Base-by-base conservation (phyloP, 1,140 invertebrate species). In the Drosophila sp. region DNA sequence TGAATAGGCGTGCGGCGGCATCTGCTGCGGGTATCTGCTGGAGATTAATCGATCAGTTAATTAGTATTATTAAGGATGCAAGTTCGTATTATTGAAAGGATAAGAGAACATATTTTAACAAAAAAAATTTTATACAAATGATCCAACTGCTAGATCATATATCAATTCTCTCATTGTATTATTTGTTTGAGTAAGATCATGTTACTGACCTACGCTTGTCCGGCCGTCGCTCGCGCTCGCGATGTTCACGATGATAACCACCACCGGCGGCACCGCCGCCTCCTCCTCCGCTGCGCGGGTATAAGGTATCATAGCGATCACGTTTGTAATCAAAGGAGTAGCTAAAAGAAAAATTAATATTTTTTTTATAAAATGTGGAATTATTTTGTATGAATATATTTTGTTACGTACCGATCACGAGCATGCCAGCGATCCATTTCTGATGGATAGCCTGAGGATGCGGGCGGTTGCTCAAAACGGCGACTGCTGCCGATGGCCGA, bases 171-270 rank as follows among this genome's bases (percentile, higher is more conserved):
- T 5, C 2, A 5, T 27, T 27, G 25, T 27, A 3, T 27, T 27
- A 5, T 27, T 29, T 29, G 7, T 29, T 29, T 29, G 2, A 2
- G 3, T 4, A 38, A 3, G n/a, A 25, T 32, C 0, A 46, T 11
- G 4, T 9, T 4, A 51, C 79, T 82, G 13, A 94, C 94, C 92
- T 93, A 89, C 94, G 92, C 64, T 94, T 94, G 43, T 94, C 93
- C 78, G 93, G 92, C 64, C 92, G 82, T 56, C 93, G 91, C 48
- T 94, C 93, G 40, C 89, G 94, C 25, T 87, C 93, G 21, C 93
- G 92, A 72, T 94, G 92, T 92, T 94, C 83, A 40, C 89, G 82
- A 75, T 92, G 89, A 65, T 87, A 81, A 21, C 78, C 67, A 61
- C 72, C 59, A 27, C 57, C 62, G n/a, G 54, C 45, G 34, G 59